These are phyloP conservation scores for Adrianichthys oophorus DNA, from an alignment of 2,797 vertebrate genomes.

Conservation along the genomic window DNA sequence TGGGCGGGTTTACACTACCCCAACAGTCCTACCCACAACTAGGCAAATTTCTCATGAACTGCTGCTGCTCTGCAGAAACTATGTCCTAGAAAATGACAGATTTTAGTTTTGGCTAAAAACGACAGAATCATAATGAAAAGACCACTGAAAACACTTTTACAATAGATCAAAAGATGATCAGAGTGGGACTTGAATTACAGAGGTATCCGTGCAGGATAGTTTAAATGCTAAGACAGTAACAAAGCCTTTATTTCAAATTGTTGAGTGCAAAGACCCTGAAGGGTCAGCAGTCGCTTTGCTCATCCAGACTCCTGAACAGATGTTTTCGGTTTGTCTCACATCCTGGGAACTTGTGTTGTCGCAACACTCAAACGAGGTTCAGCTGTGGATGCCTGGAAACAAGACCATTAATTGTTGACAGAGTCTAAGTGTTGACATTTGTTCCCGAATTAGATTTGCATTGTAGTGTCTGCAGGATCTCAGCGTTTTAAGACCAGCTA, in stretches of 20 bases:
- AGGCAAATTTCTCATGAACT: too few relatives aligned
- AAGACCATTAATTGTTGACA: conserved; percentile 25
- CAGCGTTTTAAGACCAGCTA: conserved; percentile 2
- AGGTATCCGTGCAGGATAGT: too few relatives aligned
- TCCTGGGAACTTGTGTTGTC: conserved; percentile 29
- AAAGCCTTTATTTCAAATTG: conserved; percentile 28
- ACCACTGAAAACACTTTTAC: too few relatives aligned
- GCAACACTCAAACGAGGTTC: conserved; percentile 20
- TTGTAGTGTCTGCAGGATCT: conserved; percentile 3
- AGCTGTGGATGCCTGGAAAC: conserved; percentile 24
- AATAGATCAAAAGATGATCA: too few relatives aligned
- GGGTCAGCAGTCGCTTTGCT: conserved; percentile 52
- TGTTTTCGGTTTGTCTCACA: conserved; percentile 54
- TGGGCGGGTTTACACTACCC: too few relatives aligned
- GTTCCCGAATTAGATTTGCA: conserved; percentile 16
- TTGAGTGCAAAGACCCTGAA: conserved; percentile 48
- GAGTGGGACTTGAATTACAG: too few relatives aligned
- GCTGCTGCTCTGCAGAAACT: too few relatives aligned
- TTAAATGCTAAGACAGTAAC: too few relatives aligned
- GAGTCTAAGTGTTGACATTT: conserved; percentile 34
- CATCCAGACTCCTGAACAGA: conserved; percentile 45
- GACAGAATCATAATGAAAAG: too few relatives aligned
- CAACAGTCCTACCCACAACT: too few relatives aligned
- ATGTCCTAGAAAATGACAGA: too few relatives aligned
- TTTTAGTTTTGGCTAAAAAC: too few relatives aligned